Conservation (phyloP, 2,888 invertebrate genomes). For the Cephus nigrinus region DNA sequence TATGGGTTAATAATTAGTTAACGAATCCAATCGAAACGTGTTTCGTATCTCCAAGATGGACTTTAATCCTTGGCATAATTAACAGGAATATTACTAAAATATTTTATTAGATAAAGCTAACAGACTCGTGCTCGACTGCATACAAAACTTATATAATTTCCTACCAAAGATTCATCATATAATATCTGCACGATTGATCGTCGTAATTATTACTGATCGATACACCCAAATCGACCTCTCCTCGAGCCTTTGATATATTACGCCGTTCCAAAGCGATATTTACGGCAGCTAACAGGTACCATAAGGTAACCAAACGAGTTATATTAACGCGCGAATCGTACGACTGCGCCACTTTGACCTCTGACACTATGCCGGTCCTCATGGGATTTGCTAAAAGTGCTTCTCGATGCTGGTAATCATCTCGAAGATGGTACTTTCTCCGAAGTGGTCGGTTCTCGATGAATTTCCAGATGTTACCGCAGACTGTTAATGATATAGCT, state of each 20-base stretch:
- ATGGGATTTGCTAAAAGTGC: background rate
- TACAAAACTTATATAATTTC: background rate
- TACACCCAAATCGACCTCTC: background rate
- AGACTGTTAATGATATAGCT: background rate
- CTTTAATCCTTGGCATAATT: background rate
- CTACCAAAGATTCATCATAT: background rate
- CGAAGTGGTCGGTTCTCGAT: background rate
- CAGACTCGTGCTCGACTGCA: background rate
- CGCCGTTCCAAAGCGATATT: background rate
- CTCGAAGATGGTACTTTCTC: background rate
- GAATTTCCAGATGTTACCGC: background rate
- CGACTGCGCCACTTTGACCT: slow-evolving; percentile 16
- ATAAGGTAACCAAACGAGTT: slow-evolving; percentile 3
- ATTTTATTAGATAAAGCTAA: background rate
- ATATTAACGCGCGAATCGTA: background rate
- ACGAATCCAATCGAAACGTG: background rate
- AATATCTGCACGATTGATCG: background rate
- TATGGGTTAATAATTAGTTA: background rate
- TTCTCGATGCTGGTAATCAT: background rate
- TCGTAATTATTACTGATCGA: background rate
- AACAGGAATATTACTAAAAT: background rate
- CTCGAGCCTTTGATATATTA: background rate
- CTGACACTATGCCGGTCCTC: slow-evolving; percentile 18
- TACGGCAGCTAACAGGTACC: background rate
- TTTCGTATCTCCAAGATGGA: background rate